Evolutionary conservation across 30 jellyfish, hydroid and myxozoan species (phyloP), one percentile per base, ranked within the genome.

Genomic region (Pelagia noctiluca): DNA sequence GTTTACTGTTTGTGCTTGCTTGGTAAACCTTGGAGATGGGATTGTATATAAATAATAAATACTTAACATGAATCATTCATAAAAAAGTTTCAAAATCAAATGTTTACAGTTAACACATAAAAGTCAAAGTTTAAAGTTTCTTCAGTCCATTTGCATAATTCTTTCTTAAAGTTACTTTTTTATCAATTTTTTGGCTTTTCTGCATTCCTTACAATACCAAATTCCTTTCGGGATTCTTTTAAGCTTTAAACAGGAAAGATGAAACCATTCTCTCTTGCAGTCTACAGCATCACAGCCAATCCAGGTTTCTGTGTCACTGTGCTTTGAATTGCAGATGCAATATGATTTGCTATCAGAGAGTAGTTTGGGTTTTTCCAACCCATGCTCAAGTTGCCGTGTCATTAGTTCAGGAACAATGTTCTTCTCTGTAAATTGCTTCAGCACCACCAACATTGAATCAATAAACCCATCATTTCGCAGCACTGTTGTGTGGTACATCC

Each of bases 281-380:
- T 18, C 38, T 28, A 16, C 50, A 22, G 84, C 7, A 35, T 72
- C 84, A 72, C 84, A 37, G 35, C 84, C 84, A 52, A 52, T 52
- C 68, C 68, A 52, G 16, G 68, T 10, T 52, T 52, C 68, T 25
- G 16, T 52, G 16, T 52, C 68, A 10, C 30, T 52, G 21, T 52
- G 30, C 21, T 52, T 52, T 10, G 30, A 10, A 2, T 52, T 25
- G 68, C 68, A 52, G 21, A 10, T 10, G 21, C 68, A 52, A 52
- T 52, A 52, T 10, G 21, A 30, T 30, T 52, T 52, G 30, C 21
- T 30, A 52, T 52, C 68, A 25, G 21, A 5, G 16, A 30, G 68
- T 19, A 10, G 68, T 52, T 30, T 52, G 68, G 21, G 68, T 30
- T 30, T 10, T 30, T 52, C 30, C 68, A 52, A 52, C 30, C 68